These are phyloP conservation scores for Ophioninae sp. DNA, from an alignment of 2,888 invertebrate genomes.

Conservation along the genomic window DNA sequence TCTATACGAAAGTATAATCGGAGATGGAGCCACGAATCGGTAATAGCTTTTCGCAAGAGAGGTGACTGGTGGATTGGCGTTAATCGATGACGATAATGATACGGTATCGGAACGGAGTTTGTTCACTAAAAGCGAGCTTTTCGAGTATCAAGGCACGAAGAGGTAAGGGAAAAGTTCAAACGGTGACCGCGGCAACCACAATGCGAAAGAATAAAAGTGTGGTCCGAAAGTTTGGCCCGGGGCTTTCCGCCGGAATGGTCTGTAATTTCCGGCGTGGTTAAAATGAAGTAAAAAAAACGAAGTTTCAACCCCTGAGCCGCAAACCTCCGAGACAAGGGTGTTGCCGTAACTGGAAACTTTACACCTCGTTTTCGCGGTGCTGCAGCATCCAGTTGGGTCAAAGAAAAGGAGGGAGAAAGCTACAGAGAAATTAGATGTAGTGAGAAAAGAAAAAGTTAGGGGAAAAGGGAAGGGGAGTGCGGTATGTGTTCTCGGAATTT, in stretches of 20 bases:
- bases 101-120: not conserved
- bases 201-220: slow-evolving; percentile 42
- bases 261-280: slow-evolving; percentile 52
- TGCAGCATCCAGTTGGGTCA: slow-evolving; percentile 40
- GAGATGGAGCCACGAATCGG: not conserved
- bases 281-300: slow-evolving; percentile 44
- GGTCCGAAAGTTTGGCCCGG: slow-evolving; percentile 45
- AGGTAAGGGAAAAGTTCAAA: slow-evolving; percentile 17
- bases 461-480: slow-evolving; percentile 15
- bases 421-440: not conserved
- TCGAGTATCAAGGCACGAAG: slow-evolving; percentile 3
- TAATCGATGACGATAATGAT: slow-evolving; percentile 1
- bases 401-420: slow-evolving; percentile 12
- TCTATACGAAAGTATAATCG: too few species aligned
- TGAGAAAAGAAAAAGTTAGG: not conserved
- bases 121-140: not conserved
- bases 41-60: not conserved
- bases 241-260: slow-evolving; percentile 35
- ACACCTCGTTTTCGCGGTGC: slow-evolving; percentile 58
- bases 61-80: not conserved
- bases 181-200: slow-evolving; percentile 1
- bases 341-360: slow-evolving; percentile 62
- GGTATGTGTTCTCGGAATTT: slow-evolving; percentile 56
- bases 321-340: slow-evolving; percentile 55
- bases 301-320: slow-evolving; percentile 35